phyloP scores from a whole-genome alignment of 2,113 vertebrate genomes.

The Labeo rohita region DNA sequence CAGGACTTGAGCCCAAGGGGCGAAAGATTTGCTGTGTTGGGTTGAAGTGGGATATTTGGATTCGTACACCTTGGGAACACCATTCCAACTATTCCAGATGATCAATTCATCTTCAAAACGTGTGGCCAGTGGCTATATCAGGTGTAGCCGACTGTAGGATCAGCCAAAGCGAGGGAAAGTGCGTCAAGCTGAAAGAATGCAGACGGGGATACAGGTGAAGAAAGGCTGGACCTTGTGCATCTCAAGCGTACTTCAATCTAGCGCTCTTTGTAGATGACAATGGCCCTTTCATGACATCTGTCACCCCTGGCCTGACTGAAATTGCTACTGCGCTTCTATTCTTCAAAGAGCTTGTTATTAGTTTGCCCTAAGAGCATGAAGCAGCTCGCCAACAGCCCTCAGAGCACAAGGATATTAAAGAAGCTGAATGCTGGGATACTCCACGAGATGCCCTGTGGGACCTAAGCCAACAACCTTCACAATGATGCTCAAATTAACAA shows the following conservation, averaged over 20 bases:
- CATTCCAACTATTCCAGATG: slow-evolving; percentile 12
- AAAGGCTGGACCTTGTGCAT: slow-evolving; percentile 32
- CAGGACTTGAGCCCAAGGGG: background rate
- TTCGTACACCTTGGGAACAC: background rate
- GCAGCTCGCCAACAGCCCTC: slow-evolving; percentile 39
- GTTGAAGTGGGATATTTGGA: background rate
- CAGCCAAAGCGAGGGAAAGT: slow-evolving; percentile 2
- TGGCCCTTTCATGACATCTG: slow-evolving; percentile 54
- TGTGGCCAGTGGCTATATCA: background rate
- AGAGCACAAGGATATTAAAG: slow-evolving; percentile 34
- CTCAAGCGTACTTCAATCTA: slow-evolving; percentile 14
- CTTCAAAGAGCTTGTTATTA: slow-evolving; percentile 73
- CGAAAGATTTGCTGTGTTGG: background rate
- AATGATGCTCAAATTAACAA: slow-evolving; percentile 39
- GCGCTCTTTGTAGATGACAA: slow-evolving; percentile 35
- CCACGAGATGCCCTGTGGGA: slow-evolving; percentile 2
- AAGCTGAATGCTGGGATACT: slow-evolving; percentile 28
- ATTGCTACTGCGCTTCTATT: slow-evolving; percentile 62
- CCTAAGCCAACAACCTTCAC: slow-evolving; percentile 21
- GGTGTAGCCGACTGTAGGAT: slow-evolving; percentile 26
- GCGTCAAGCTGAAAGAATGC: slow-evolving; percentile 49
- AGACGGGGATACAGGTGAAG: slow-evolving; percentile 9
- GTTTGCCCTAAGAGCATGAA: slow-evolving; percentile 49
- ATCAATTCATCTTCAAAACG: background rate
- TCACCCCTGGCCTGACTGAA: slow-evolving; percentile 61